Base-by-base conservation (phyloP, 2,888 invertebrate genomes). In the Himalopsyche kuldschensis region DNA sequence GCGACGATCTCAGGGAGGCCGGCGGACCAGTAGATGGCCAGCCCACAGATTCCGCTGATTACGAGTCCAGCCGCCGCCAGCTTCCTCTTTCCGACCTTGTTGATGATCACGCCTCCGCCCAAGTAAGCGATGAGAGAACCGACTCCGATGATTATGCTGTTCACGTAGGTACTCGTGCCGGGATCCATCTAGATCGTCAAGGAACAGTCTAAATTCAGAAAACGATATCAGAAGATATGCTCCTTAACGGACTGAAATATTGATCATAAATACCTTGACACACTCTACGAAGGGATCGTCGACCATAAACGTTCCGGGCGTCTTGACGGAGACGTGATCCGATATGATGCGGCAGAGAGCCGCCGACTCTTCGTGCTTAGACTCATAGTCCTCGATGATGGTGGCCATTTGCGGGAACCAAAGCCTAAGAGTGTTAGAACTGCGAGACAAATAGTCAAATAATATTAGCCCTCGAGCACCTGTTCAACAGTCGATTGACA, bases 361-460 rank as follows among this genome's bases (percentile, higher is more conserved):
- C 15, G 88, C 86, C 69, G 87, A 35, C 48, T 88, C 88, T 0
- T 89, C 85, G 81, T 88, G 87, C 20, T 84, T 87, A 17, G 83
- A 83, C 75, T 91, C 90, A 81, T 89, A 87, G 77, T 91, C 90
- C 17, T 89, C 88, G 75, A 95, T 94, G 89, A 95, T 95, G 81
- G 95, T 94, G 86, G 97, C 97, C 24, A 97, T 91, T 88, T 97
- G 96, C 0, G 97, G 97, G 87, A 97, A 93, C 97, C 97, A 97
- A 46, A 97, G 92, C 20, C 97, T 94, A 55, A 97, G 91, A 0
- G 97, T 96, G 88, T 97, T 97, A 86, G 95, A 91, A 32, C 95
- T 95, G 89, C 11, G 0, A 11, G 20, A 69, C 17, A 1, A 17
- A 20, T 27, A 30, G 3, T 2, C 10, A 11, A 69, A 8, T 27